phyloP scores from a whole-genome alignment of 2,888 invertebrate genomes.

The Brachyopa scutellaris region DNA sequence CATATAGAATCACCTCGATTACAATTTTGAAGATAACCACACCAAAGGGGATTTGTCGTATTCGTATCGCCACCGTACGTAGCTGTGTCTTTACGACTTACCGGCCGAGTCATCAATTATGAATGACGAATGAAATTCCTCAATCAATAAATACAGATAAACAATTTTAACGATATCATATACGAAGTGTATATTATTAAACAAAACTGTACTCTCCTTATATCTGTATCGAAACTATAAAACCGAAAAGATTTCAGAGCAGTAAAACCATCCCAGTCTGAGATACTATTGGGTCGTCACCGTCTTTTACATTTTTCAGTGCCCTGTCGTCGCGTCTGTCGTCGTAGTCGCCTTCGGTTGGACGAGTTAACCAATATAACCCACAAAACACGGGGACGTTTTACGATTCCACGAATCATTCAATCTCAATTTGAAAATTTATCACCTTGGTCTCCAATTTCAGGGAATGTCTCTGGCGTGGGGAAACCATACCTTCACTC shows the following conservation, averaged over 20 bases:
- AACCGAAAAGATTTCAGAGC: constrained; percentile 36
- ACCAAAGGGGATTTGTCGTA: constrained; percentile 6
- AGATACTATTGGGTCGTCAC: no score
- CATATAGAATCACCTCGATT: constrained; percentile 45
- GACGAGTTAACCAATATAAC: constrained; percentile 7
- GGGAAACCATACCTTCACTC: constrained; percentile 4
- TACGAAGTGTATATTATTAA: constrained; percentile 58
- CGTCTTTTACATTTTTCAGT: no score
- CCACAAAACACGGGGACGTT: constrained; percentile 20
- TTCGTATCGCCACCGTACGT: constrained; percentile 12
- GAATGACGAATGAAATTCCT: constrained; percentile 69
- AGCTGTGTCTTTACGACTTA: constrained; percentile 9
- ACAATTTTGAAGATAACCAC: constrained; percentile 57
- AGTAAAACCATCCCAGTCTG: constrained; percentile 43
- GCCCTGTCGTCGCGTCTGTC: neutral
- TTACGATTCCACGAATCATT: constrained; percentile 67
- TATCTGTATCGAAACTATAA: constrained; percentile 67
- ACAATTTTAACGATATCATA: constrained; percentile 68
- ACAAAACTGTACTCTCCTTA: constrained; percentile 61
- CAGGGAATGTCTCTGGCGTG: constrained; percentile 45
- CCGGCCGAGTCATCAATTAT: constrained; percentile 62
- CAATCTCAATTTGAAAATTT: constrained; percentile 61
- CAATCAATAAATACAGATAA: constrained; percentile 70
- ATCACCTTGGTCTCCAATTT: constrained; percentile 57
- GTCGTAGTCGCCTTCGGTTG: neutral